A percentile compares a stretch with the other conserved stretches of the same genome.
Evolutionary conservation across 2,888 invertebrate species (phyloP).

Genomic region (Cremastobaeus sp.): DNA sequence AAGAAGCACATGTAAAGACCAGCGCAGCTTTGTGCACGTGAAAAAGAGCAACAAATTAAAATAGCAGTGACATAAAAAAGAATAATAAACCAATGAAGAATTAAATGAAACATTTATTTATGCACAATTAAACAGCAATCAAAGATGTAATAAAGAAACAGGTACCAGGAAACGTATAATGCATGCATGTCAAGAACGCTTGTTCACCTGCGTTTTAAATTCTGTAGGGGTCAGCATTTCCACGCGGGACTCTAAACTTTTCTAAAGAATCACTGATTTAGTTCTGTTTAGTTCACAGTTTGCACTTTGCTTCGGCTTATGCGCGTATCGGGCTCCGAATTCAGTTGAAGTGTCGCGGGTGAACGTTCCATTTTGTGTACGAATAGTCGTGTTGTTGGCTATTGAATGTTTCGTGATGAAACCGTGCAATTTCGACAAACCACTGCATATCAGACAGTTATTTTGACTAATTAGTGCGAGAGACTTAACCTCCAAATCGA

Average conservation of each 20-base stretch:
- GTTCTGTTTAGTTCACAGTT: constrained; percentile 38
- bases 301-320: constrained; percentile 24
- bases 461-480: too few species aligned
- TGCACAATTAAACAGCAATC: too few species aligned
- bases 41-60: too few species aligned
- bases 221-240: constrained; percentile 43
- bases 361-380: neutral
- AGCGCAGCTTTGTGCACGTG: too few species aligned
- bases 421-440: too few species aligned
- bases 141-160: constrained; percentile 20
- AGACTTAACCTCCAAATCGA: too few species aligned
- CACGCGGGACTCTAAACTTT: constrained; percentile 37
- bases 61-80: too few species aligned
- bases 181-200: constrained; percentile 20
- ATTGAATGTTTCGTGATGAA: too few species aligned
- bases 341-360: neutral
- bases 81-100: too few species aligned
- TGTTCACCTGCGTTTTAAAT: constrained; percentile 35
- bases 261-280: constrained; percentile 45
- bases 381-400: neutral
- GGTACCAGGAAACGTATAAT: constrained; percentile 6
- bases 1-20: too few species aligned
- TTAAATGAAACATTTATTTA: too few species aligned
- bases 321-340: neutral
- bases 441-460: too few species aligned